Base-by-base conservation (phyloP, 1,140 invertebrate species). In the Trichomalopsis sarcophagae region DNA sequence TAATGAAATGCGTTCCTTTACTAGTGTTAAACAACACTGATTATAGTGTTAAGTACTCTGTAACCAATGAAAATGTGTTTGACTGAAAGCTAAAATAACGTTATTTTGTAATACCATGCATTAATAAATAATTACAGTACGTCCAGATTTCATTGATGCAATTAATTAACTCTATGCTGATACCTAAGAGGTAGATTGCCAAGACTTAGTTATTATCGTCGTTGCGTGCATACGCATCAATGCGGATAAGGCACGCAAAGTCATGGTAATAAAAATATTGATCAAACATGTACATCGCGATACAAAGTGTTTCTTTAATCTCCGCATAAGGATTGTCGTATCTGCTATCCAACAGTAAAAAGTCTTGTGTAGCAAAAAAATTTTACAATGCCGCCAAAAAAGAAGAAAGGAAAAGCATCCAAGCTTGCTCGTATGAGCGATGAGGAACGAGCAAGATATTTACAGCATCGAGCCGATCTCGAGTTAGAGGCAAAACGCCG, bases 361-460 rank as follows among this genome's bases (percentile, higher is more conserved):
- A 62, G 17, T 21, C 14, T 66, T 30, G 66, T 33, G 68, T 14
- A 27, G 14, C 21, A 21, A 69, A 36, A 87, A 68, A 87, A 91
- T 33, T 33, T n/a, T n/a, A 76, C 89, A 87, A 94, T 94, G 93
- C 91, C 90, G 17, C 93, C 94, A 21, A 95, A 95, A 86, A 96
- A 96, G 91, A 97, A 96, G 90, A 95, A 95, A 91, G 93, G 94
- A 33, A 95, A 96, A 91, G 95, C 94, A 69, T 97, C 96, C 86
- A 96, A 96, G 90, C 91, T 97, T 86, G 95, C 96, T 78, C 95
- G 95, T 87, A 97, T 97, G 97, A 96, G 94, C 0, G 96, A 97
- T 86, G 96, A 97, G 91, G 96, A 97, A 91, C 94, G 96, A 10
- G 94, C 95, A 2, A 91, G 96, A 73, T 97, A 97, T 91, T 91